Evolutionary conservation across 2,888 invertebrate species (phyloP).

Genomic region (Volucella zonaria): DNA sequence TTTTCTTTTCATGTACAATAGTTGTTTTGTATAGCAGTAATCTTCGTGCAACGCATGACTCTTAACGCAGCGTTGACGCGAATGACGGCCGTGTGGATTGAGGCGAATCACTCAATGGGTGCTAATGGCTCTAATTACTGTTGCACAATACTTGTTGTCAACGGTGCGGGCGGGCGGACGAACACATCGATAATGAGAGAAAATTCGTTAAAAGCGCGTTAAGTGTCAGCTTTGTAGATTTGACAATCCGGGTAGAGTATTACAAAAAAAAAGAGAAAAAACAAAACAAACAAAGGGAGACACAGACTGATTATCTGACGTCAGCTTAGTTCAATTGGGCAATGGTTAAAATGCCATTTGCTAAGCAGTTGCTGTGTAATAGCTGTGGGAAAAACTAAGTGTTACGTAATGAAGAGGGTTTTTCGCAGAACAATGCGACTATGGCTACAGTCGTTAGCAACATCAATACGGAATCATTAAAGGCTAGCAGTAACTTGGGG

Average conservation of each 20-base stretch:
- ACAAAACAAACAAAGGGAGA: no score
- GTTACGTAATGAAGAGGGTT: no score
- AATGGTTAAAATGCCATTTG: no score
- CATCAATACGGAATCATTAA: no score
- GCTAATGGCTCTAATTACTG: slow-evolving; percentile 69
- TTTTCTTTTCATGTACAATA: slow-evolving; percentile 38
- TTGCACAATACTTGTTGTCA: slow-evolving; percentile 61
- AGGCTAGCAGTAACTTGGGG: no score
- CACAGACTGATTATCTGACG: no score
- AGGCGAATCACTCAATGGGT: slow-evolving; percentile 42
- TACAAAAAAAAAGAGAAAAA: no score
- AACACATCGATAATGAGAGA: slow-evolving; percentile 49
- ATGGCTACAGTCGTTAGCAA: no score
- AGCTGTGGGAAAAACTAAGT: no score
- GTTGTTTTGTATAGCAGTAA: slow-evolving; percentile 11
- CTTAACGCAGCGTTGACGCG: not conserved
- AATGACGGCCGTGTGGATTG: slow-evolving; percentile 1
- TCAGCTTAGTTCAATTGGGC: no score
- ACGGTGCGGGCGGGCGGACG: slow-evolving; percentile 15
- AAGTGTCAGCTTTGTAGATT: slow-evolving; percentile 23
- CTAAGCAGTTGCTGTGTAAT: no score
- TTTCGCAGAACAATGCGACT: no score
- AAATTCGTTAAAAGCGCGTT: slow-evolving; percentile 34
- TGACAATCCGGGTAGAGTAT: slow-evolving; percentile 5
- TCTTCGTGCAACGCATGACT: slow-evolving; percentile 8